Base-by-base conservation (phyloP, 2,113 vertebrate genomes). In the Pluvianellus socialis region DNA sequence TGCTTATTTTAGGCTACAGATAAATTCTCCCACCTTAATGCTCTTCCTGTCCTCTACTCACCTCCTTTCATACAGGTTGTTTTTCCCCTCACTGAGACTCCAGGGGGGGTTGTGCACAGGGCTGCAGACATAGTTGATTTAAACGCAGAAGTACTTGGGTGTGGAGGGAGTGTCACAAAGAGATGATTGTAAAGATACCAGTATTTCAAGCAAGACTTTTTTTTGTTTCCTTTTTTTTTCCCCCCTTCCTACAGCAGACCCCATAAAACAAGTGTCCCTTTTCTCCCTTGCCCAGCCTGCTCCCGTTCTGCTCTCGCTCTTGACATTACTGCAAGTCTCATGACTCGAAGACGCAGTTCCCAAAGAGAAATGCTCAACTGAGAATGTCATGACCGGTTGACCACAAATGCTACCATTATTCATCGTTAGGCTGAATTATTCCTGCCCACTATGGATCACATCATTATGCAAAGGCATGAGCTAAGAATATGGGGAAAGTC, bases 371-470 rank as follows among this genome's bases (percentile, higher is more conserved):
- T 80, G 74, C 71, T 93, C 85, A 45, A 80, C 49, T 63, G 89
- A 90, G 91, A 95, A 96, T 90, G 94, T 94, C 96, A 95, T 81
- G 77, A 96, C 85, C 71, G 86, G 80, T 26, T 95, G 81, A 95
- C 96, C 94, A 96, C 92, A 95, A 96, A 97, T 79, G 86, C 74
- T 96, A 68, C 79, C 81, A 95, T 95, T 97, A 97, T 94, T 97
- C 85, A 87, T 96, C 76, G 1, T 70, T 82, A 59, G 71, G 77
- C 67, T 76, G 74, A 84, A 82, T 76, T 92, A 91, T 67, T 86
- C 71, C 94, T 97, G 80, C 93, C 91, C 91, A 95, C 84, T 74
- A 86, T 3, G 16, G 92, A 94, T 94, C 71, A 88, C 74, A 94
- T 95, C 80, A 74, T 90, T 97, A 95, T 93, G 86, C 71, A 91